Conservation (phyloP, 2,113 vertebrate species). For the Brachyhypopomus occidentalis region DNA sequence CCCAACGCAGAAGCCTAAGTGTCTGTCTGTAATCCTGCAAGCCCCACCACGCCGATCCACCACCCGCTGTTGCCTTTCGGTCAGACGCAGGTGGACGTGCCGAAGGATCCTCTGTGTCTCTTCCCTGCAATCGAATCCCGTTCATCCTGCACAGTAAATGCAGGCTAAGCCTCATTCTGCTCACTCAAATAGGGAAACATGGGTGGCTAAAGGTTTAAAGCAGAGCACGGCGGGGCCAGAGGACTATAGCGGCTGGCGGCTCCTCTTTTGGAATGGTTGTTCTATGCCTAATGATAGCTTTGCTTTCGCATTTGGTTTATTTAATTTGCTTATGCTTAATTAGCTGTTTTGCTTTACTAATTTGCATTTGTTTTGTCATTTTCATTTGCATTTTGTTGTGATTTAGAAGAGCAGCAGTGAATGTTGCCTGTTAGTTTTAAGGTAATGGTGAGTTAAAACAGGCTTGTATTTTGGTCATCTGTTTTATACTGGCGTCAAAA, state of each 20-base stretch:
- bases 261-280: background rate
- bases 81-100: background rate
- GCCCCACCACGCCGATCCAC: background rate
- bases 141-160: constrained; percentile 32
- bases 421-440: constrained; percentile 13
- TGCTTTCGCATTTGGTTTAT: background rate
- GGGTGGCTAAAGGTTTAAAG: background rate
- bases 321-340: background rate
- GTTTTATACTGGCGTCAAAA: background rate
- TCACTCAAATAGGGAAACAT: constrained; percentile 38
- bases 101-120: background rate
- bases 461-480: background rate
- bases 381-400: background rate
- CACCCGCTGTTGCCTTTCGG: background rate
- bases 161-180: constrained; percentile 10
- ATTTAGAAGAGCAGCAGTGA: constrained; percentile 10
- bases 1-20: background rate
- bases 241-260: background rate
- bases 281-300: background rate
- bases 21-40: background rate
- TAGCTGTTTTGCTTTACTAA: background rate
- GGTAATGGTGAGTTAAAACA: background rate
- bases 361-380: background rate
- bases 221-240: background rate
- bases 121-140: background rate